Conservation (phyloP, 2,113 vertebrate genomes). For the Tupaia chinensis region DNA sequence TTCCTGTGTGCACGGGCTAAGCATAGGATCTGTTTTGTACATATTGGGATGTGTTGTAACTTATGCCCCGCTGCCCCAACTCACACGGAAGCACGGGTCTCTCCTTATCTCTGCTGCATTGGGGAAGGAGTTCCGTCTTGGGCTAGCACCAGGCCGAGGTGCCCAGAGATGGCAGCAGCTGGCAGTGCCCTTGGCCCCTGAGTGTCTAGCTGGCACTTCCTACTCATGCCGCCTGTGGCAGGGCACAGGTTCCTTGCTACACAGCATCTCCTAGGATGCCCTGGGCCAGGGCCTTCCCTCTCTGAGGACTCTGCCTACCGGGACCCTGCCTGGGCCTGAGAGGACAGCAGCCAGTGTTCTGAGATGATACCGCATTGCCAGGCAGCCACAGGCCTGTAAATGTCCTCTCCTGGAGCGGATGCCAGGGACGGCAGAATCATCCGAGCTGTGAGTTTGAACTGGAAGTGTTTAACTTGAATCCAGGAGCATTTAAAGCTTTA, state of each 20-base stretch:
- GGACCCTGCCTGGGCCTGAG: conserved; percentile 26
- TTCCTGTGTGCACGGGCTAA: conserved; percentile 67
- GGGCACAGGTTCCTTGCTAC: conserved; percentile 45
- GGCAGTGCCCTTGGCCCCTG: not conserved
- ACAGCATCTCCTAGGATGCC: conserved; percentile 34
- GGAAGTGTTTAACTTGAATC: conserved; percentile 83
- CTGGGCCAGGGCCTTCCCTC: not conserved
- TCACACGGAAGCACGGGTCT: conserved; percentile 51
- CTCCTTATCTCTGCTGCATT: conserved; percentile 27
- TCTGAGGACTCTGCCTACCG: conserved; percentile 19
- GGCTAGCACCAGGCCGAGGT: not conserved
- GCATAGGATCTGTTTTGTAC: conserved; percentile 82
- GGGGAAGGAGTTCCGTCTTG: not conserved
- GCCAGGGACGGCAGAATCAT: not conserved
- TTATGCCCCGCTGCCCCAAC: conserved; percentile 79
- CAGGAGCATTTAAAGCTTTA: conserved; percentile 88
- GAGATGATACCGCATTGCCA: not conserved
- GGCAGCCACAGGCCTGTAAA: conserved; percentile 56
- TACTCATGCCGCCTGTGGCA: conserved; percentile 14
- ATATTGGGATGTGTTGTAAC: conserved; percentile 83
- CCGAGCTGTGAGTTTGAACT: conserved; percentile 78
- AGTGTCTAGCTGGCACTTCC: not conserved
- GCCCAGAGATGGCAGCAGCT: conserved; percentile 22
- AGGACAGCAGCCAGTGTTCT: not conserved
- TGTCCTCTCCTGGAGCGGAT: conserved; percentile 4